Conservation (phyloP, 2,113 vertebrate genomes). For the Donacobius atricapilla region DNA sequence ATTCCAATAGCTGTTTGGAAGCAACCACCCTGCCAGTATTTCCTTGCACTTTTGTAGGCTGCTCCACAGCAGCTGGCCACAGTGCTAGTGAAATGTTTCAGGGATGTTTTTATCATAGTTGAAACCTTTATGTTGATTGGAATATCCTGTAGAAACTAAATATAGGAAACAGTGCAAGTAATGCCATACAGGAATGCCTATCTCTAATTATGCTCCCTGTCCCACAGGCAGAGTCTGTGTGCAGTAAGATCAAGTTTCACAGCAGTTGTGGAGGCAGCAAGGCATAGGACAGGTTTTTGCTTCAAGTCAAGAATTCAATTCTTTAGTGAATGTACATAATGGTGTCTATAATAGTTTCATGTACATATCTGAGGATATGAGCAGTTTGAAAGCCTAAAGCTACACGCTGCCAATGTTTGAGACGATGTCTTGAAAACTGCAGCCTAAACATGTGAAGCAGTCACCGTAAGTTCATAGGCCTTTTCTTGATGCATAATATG, state of each 20-base stretch:
- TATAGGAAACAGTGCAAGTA: background rate
- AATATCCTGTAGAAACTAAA: background rate
- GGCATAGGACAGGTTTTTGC: background rate
- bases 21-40: background rate
- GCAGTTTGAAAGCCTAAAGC: background rate
- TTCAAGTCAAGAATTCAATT: background rate
- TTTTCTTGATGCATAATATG: conserved; percentile 4
- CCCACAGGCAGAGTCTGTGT: background rate
- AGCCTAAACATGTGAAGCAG: conserved; percentile 35
- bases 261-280: background rate
- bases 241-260: background rate
- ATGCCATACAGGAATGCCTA: background rate
- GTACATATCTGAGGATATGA: background rate
- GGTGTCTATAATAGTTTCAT: background rate
- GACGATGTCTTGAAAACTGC: background rate
- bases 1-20: background rate
- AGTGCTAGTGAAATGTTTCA: background rate
- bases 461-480: conserved; percentile 4
- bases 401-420: background rate
- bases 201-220: background rate
- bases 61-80: background rate
- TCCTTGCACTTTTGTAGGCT: accelerated
- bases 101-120: background rate
- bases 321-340: background rate
- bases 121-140: background rate